Conservation (phyloP, 2,888 invertebrate genomes). For the Phaonia tiefii region DNA sequence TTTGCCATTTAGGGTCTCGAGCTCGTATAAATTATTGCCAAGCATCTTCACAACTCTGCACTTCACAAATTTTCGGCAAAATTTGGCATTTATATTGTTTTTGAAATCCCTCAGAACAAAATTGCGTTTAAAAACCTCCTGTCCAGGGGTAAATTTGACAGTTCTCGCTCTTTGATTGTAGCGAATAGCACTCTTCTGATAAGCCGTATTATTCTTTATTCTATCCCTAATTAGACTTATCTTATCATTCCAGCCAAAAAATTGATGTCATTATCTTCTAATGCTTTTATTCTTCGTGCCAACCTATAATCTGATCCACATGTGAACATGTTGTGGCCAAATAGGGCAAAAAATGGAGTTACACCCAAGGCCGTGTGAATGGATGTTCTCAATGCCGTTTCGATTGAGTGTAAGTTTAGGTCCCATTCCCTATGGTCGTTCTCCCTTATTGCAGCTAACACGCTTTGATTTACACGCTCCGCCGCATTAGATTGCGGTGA, state of each 20-base stretch:
- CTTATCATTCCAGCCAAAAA: neutral
- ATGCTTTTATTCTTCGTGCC: conserved; percentile 27
- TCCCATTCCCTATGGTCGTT: conserved; percentile 59
- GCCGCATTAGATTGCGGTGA: conserved; percentile 74
- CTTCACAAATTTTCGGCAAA: neutral
- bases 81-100: conserved; percentile 24
- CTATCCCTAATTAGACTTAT: neutral
- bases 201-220: neutral
- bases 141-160: neutral
- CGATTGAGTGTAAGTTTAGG: conserved; percentile 41
- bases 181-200: neutral
- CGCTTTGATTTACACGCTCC: conserved; percentile 72
- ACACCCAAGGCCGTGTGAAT: conserved; percentile 43
- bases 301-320: conserved; percentile 37
- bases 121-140: neutral
- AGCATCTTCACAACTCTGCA: neutral
- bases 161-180: neutral
- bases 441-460: conserved; percentile 71
- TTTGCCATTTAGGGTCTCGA: neutral
- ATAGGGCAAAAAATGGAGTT: conserved; percentile 49
- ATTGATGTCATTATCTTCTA: neutral
- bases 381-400: conserved; percentile 41
- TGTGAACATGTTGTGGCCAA: conserved; percentile 26
- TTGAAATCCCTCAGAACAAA: neutral
- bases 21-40: neutral